Evolutionary conservation across 2,113 vertebrate species (phyloP), one percentile per base, ranked within the genome.

Genomic region (Leucopsar rothschildi): DNA sequence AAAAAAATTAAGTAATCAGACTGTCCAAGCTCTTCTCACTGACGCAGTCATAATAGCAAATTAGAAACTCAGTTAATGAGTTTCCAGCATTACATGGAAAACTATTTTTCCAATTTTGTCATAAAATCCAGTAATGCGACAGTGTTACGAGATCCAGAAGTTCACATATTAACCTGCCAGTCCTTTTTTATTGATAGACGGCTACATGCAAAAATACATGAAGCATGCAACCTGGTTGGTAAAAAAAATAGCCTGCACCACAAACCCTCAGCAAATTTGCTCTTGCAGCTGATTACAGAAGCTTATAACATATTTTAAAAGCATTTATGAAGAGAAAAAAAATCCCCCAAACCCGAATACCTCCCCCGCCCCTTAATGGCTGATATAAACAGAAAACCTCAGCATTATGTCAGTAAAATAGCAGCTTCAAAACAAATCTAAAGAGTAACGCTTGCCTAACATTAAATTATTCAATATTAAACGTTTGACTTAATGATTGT

Each of bases 191-290:
- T 65, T 95, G 88, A 84, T 87, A 93, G 94, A 94, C 0, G 23
- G 86, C 94, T 96, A 71, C 18, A 42, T 72, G 66, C 63, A 92
- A 95, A 93, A 96, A 96, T 80, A 66, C 59, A 97, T 55, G 82
- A 89, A 95, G 78, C 70, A 37, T 77, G 76, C 31, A 89, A 77
- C 82, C 77, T 83, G 81, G 73, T 28, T 95, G 92, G 84, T 90
- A 91, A 72, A 89, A 76, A 82, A 81, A 92, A 80, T 15, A 92
- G 39, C 15, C 33, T 50, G 68, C 92, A 64, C 55, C 64, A 63
- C 60, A 73, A 87, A 27, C 37, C 7, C 16, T n/a, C 59, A 89
- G 94, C 89, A 95, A 95, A 92, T 92, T 92, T 97, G 69, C 57
- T 75, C 49, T 55, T 60, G 76, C n/a, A 69, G 68, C 77, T 42